Evolutionary conservation across 1,140 invertebrate genomes (phyloP).

Genomic region (Galleria mellonella): DNA sequence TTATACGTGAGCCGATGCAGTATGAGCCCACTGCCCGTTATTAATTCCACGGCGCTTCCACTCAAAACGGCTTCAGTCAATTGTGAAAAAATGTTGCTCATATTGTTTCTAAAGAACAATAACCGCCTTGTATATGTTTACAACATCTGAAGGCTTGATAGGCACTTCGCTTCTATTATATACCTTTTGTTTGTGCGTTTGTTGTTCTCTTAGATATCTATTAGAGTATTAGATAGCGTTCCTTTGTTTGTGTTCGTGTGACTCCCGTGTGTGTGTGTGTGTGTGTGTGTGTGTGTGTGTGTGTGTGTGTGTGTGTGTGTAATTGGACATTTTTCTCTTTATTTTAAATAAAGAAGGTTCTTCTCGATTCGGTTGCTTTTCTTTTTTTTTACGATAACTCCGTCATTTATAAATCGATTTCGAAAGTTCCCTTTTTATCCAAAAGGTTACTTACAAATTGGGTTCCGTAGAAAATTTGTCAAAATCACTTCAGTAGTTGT

Average conservation of each 20-base stretch:
- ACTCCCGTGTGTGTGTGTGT: not conserved
- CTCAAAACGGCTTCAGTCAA: constrained; percentile 68
- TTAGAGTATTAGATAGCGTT: constrained; percentile 5
- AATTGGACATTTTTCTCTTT: too few relatives aligned
- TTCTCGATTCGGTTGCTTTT: too few relatives aligned
- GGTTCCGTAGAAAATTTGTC: too few relatives aligned
- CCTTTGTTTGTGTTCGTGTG: too few relatives aligned
- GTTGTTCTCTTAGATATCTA: constrained; percentile 3
- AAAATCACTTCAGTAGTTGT: too few relatives aligned
- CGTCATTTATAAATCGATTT: too few relatives aligned
- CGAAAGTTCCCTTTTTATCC: too few relatives aligned
- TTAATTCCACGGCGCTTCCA: constrained; percentile 64
- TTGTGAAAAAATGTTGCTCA: constrained; percentile 67
- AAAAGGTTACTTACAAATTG: too few relatives aligned
- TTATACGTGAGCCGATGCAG: constrained; percentile 69
- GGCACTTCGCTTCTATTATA: constrained; percentile 55
- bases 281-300: too few relatives aligned
- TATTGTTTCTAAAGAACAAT: constrained; percentile 70
- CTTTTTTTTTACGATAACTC: too few relatives aligned
- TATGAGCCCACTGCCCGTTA: constrained; percentile 51
- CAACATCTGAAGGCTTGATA: constrained; percentile 65
- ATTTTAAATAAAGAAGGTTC: too few relatives aligned
- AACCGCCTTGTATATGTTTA: constrained; percentile 69
- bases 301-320: too few relatives aligned
- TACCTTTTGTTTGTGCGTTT: constrained; percentile 50